Conservation (phyloP, 1,140 invertebrate genomes). For the Drosophila obscura region DNA sequence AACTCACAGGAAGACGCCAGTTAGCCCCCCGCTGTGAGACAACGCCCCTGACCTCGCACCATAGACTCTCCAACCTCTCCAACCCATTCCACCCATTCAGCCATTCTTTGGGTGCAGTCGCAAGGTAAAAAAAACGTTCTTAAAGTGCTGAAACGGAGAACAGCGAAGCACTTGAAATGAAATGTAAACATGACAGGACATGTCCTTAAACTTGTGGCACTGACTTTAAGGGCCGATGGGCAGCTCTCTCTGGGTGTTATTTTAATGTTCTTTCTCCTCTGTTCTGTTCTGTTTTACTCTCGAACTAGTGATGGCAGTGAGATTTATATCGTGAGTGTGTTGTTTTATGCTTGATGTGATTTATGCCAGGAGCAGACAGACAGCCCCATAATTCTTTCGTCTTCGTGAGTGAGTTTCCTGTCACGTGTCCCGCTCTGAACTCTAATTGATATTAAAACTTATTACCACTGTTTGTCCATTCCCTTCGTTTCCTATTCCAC, state of each 20-base stretch:
- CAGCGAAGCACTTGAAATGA: constrained; percentile 40
- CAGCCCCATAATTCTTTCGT: too few species aligned
- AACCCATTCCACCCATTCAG: background rate
- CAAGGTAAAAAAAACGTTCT: constrained; percentile 53
- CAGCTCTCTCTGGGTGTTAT: background rate
- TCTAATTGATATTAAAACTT: background rate
- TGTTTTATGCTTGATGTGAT: too few species aligned
- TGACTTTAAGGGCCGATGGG: constrained; percentile 11
- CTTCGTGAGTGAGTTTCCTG: background rate
- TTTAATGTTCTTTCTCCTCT: too few species aligned
- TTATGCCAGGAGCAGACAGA: too few species aligned
- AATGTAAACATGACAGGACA: constrained; percentile 57
- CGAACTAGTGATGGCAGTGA: too few species aligned
- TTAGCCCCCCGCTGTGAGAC: constrained; percentile 37
- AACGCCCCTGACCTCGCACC: constrained; percentile 40
- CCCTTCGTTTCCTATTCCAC: constrained; percentile 28
- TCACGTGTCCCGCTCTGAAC: constrained; percentile 18
- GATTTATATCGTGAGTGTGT: too few species aligned
- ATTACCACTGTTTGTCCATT: constrained; percentile 2
- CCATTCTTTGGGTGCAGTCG: constrained; percentile 5
- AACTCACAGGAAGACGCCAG: constrained; percentile 45
- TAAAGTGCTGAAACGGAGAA: constrained; percentile 29
- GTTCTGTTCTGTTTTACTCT: too few species aligned
- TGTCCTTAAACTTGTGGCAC: constrained; percentile 71
- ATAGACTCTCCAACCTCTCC: background rate